Base-by-base conservation (phyloP, 2,797 vertebrate genomes). In the Microctenopoma stevenorrisi region DNA sequence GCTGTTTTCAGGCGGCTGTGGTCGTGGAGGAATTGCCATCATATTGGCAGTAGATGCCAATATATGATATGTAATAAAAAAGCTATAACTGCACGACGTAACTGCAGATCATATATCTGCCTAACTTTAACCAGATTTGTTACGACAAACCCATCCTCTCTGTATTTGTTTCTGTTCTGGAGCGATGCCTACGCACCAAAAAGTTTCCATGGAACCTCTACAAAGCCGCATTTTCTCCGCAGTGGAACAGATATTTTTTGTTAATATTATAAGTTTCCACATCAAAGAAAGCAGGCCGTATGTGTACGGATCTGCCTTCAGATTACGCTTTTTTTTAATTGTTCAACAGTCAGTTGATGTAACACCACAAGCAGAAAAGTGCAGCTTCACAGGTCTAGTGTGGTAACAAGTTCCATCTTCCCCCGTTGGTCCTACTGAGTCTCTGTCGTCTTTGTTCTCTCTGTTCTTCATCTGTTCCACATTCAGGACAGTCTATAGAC, bases 401-500 rank as follows among this genome's bases (percentile, higher is more conserved):
- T 11, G 13, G 40, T 22, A 28, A 56, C 33, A 22, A 66, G 46
- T 59, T 56, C 26, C 33, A 56, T 22, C 10, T 28, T n/a, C 22
- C 53, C 18, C 62, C 50, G 25, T 30, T 50, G 25, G 15, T 40
- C 48, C 59, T 38, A 40, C 43, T 6, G 14, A 3, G 60, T 28
- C 69, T 60, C 62, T 60, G 57, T 71, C 44, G 14, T 78, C 73
- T 81, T 74, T 63, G 70, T 81, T 74, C 38, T 43, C 68, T 70
- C 65, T 66, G 65, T 66, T 61, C 16, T 76, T 86, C 81, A 80
- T 79, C 78, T 86, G 79, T 76, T 89, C 84, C 64, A 56, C 80
- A 79, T 84, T 81, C 82, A 87, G 76, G 80, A 86, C 85, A 82
- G 81, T 72, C 70, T 4, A 74, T 66, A 81, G 79, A 72, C 70